phyloP scores from a whole-genome alignment of 2,113 vertebrate species.

The Chaetura pelagica region DNA sequence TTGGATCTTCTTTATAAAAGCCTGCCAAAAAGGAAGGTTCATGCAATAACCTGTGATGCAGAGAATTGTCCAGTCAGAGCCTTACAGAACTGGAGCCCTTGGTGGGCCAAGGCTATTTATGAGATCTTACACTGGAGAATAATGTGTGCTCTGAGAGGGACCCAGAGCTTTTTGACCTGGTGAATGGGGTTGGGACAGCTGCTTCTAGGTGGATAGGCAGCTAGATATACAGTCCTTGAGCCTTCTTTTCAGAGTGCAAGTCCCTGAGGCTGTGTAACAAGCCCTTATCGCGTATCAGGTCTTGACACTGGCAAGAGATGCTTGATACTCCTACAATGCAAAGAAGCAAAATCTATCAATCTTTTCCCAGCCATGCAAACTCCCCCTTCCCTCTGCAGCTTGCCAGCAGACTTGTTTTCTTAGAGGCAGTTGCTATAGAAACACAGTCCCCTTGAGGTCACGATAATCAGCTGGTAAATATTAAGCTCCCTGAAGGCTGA shows the following conservation, averaged over 20 bases:
- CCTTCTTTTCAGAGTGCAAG: neutral
- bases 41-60: neutral
- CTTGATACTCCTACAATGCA: neutral
- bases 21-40: neutral
- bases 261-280: neutral
- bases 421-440: slow-evolving; percentile 24
- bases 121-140: neutral
- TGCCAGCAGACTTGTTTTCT: neutral
- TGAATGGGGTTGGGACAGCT: neutral
- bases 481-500: neutral
- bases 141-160: neutral
- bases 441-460: neutral
- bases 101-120: neutral
- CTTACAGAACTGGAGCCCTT: neutral
- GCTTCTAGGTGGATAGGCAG: neutral
- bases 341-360: neutral
- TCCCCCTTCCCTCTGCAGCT: neutral
- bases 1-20: neutral
- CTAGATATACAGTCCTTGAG: neutral
- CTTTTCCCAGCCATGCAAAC: neutral
- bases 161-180: neutral
- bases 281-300: neutral
- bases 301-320: neutral
- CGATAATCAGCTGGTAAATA: neutral
- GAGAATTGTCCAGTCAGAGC: neutral